Conservation (phyloP, 1,140 invertebrate genomes). For the Diorhabda elongata region DNA sequence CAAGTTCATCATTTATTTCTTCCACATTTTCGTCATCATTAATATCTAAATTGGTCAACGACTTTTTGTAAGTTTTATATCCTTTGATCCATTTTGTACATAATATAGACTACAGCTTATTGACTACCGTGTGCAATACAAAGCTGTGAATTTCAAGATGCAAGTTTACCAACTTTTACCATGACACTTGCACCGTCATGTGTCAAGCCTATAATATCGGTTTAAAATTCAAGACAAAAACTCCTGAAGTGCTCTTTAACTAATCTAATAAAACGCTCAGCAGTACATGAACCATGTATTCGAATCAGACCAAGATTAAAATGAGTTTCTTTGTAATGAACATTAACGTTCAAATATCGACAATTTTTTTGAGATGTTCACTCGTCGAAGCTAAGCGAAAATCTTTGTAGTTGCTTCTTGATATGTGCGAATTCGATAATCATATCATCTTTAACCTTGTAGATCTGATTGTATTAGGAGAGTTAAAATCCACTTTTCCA, state of each 20-base stretch:
- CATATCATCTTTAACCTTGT: conserved; percentile 24
- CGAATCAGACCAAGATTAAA: conserved; percentile 32
- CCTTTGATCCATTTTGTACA: too few relatives aligned
- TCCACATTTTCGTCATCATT: too few relatives aligned
- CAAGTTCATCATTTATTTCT: too few relatives aligned
- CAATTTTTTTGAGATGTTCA: conserved; percentile 33
- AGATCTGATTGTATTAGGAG: conserved; percentile 30
- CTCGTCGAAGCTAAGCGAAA: conserved; percentile 35
- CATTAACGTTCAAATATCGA: conserved; percentile 35
- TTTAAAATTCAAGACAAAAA: conserved; percentile 7
- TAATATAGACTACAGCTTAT: too few relatives aligned
- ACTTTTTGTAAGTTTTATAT: too few relatives aligned
- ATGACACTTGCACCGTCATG: conserved; percentile 15
- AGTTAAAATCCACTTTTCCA: conserved; percentile 27
- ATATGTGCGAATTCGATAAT: conserved; percentile 22
- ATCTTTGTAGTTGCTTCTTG: conserved; percentile 28
- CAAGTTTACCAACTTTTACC: conserved; percentile 3
- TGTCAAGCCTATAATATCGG: conserved; percentile 12
- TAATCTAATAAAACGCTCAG: not conserved
- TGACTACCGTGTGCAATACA: too few relatives aligned
- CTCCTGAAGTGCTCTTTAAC: not conserved
- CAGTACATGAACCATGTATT: conserved; percentile 31
- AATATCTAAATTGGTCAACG: too few relatives aligned
- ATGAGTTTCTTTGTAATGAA: conserved; percentile 29
- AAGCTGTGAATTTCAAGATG: not conserved